Evolutionary conservation across 2,797 vertebrate genomes (phyloP), one percentile per base, ranked within the genome.

Genomic region (Phoxinus dragarum): DNA sequence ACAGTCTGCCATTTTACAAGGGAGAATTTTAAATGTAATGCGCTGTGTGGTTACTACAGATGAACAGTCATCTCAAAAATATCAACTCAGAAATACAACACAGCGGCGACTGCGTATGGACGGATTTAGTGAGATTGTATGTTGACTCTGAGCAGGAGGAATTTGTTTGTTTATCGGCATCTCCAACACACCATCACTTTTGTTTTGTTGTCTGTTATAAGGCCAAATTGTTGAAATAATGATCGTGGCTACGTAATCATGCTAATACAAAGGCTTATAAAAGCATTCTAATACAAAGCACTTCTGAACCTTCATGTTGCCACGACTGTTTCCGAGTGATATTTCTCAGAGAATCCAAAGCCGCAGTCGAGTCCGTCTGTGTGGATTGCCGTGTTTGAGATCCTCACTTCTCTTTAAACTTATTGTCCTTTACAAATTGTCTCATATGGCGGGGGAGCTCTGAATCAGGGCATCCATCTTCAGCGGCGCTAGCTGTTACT

Each of bases 381-480:
- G 79, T 16, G 64, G 81, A 68, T 64, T 52, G 64, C 59, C 85
- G 91, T 87, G 91, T 84, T 84, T 88, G 74, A 78, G 73, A 84
- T 69, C 49, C 77, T 71, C 81, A 80, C 72, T 61, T 76, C 52
- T 84, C 68, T 85, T 90, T 85, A 84, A 88, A 86, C 80, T 79
- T 87, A 88, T 88, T 89, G 88, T 87, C 85, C 82, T 81, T 88
- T 89, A 90, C 88, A 89, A 90, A 90, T 90, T 85, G 86, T 68
- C 80, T 89, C 89, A 89, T 90, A 89, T 86, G 88, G 86, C 69
- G 73, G 87, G 56, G 83, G 84, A 85, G 67, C 92, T 91, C 90
- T 90, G 93, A 93, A 94, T 93, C 92, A 91, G 91, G 92, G 93
- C 93, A 94, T 94, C 93, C 93, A 91, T 89, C 92, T 90, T 90